Conservation (phyloP, 1,140 invertebrate species). For the Drosophila kanapiae region DNA sequence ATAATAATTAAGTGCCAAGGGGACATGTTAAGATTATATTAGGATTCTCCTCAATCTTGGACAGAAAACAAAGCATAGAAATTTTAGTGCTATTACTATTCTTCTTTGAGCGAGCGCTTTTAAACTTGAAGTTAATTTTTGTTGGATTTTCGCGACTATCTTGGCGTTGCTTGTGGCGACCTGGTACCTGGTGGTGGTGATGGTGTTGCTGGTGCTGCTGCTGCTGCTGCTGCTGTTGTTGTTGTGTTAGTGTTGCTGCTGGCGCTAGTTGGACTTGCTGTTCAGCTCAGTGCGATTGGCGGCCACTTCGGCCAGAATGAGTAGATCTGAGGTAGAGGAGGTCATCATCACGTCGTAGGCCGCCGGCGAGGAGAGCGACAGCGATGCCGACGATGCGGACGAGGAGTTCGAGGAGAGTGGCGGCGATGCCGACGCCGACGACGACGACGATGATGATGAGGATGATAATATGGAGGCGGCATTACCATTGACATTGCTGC, state of each 20-base stretch:
- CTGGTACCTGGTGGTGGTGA: conserved; percentile 8
- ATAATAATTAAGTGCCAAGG: background rate
- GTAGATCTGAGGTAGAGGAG: conserved; percentile 83
- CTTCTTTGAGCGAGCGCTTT: background rate
- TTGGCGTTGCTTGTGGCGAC: background rate
- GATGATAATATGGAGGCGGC: background rate
- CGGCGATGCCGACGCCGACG: conserved; percentile 32
- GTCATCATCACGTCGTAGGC: conserved; percentile 70
- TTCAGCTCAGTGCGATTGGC: conserved; percentile 82
- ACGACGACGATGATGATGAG: background rate
- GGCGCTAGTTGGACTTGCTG: conserved; percentile 65
- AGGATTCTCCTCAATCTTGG: background rate
- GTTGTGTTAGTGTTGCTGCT: conserved; percentile 24
- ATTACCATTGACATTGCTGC: background rate
- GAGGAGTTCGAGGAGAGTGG: conserved; percentile 49
- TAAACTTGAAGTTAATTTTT: background rate
- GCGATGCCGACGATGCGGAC: conserved; percentile 32
- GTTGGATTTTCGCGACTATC: background rate
- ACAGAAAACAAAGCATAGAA: background rate
- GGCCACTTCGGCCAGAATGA: conserved; percentile 84
- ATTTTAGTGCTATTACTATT: too few species aligned
- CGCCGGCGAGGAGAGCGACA: conserved; percentile 26
- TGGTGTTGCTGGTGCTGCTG: background rate
- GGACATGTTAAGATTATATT: background rate
- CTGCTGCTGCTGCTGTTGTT: background rate